These are phyloP conservation scores for Cottoperca gobio DNA, from an alignment of 2,797 vertebrate genomes.

Conservation along the genomic window DNA sequence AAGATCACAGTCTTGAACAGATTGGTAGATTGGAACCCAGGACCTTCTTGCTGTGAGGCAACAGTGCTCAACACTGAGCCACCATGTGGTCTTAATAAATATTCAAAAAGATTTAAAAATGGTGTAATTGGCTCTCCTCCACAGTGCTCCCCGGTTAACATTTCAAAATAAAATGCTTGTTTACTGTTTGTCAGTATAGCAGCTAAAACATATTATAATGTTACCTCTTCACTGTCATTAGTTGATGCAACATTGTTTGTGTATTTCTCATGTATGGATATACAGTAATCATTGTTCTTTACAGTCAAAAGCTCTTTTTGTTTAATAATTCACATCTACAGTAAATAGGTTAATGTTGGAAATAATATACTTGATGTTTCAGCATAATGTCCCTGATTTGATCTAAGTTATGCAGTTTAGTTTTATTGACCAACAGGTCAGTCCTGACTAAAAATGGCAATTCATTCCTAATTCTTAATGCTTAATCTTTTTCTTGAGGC, in stretches of 20 bases:
- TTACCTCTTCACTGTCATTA: not conserved
- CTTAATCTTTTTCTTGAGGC: conserved; percentile 18
- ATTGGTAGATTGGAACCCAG: conserved; percentile 27
- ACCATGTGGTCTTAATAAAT: conserved; percentile 16
- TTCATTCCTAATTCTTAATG: conserved; percentile 21
- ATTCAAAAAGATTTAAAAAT: conserved; percentile 18
- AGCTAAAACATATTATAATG: not conserved
- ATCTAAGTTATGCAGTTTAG: conserved; percentile 7
- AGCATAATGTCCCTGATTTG: not conserved
- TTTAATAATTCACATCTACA: conserved; percentile 1
- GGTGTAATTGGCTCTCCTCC: not conserved
- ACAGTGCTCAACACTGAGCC: conserved; percentile 11
- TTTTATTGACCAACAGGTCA: conserved; percentile 16
- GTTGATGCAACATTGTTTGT: not conserved
- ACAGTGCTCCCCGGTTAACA: not conserved
- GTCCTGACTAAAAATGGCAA: not conserved
- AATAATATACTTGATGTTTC: conserved; percentile 13
- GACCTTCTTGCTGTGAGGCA: conserved; percentile 20
- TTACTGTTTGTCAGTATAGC: not conserved
- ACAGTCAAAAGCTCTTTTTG: not conserved
- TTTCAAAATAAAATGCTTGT: conserved; percentile 20
- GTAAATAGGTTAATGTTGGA: conserved; percentile 6
- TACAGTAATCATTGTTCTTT: not conserved
- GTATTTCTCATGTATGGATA: not conserved
- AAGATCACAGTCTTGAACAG: conserved; percentile 30